A percentile compares a stretch with the other conserved stretches of the same genome.
Conservation (phyloP, 2,888 invertebrate species). For the Nomada fucata region DNA sequence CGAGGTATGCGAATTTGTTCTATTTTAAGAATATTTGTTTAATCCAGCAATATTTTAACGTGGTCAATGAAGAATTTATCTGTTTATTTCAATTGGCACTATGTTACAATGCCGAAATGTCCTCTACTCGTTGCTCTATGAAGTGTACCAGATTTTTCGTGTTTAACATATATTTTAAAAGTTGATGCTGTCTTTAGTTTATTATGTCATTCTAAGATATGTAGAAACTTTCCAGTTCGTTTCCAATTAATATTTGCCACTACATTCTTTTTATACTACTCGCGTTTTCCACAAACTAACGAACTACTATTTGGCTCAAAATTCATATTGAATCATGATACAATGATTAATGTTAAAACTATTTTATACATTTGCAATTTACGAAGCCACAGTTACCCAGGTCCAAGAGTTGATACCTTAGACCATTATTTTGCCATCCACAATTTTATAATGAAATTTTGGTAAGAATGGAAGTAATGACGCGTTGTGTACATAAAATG, state of each 20-base stretch:
- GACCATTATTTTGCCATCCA: slow-evolving; percentile 34
- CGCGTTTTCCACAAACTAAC: slow-evolving; percentile 30
- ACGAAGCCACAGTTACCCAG: slow-evolving; percentile 23
- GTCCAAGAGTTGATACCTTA: slow-evolving; percentile 39
- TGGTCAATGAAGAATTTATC: slow-evolving; percentile 48
- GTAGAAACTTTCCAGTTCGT: slow-evolving; percentile 34
- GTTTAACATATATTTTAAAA: slow-evolving; percentile 55
- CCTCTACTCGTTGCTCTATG: slow-evolving; percentile 64
- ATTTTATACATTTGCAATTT: slow-evolving; percentile 59
- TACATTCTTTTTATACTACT: slow-evolving; percentile 50
- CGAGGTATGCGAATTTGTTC: slow-evolving; percentile 63
- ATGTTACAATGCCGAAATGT: slow-evolving; percentile 50
- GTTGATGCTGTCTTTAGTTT: slow-evolving; percentile 60
- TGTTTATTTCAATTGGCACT: slow-evolving; percentile 57
- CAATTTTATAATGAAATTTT: slow-evolving; percentile 30
- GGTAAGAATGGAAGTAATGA: slow-evolving; percentile 10
- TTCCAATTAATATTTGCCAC: slow-evolving; percentile 24
- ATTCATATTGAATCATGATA: slow-evolving; percentile 44
- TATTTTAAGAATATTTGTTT: slow-evolving; percentile 66
- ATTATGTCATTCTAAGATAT: slow-evolving; percentile 42
- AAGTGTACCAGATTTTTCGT: slow-evolving; percentile 52
- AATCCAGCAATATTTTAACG: slow-evolving; percentile 61
- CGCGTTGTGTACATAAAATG: slow-evolving; percentile 53
- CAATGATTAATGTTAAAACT: slow-evolving; percentile 42
- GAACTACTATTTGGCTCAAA: slow-evolving; percentile 39